phyloP scores from a whole-genome alignment of 2,113 vertebrate genomes.

The Microtus oregoni region DNA sequence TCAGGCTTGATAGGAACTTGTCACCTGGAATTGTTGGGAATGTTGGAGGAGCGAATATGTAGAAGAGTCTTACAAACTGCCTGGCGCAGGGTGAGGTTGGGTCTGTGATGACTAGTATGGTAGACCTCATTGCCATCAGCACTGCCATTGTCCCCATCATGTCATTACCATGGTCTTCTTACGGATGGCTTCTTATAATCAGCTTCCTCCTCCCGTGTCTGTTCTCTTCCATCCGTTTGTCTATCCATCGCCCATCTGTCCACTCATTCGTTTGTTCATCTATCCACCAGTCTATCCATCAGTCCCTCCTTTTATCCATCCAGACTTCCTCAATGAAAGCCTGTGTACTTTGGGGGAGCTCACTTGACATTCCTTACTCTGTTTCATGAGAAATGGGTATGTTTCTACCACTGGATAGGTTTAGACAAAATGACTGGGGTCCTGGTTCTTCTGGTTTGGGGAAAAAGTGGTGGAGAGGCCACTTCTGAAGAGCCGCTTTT shows the following conservation, averaged over 20 bases:
- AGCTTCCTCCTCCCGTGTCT: neutral
- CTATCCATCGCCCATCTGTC: too few relatives aligned
- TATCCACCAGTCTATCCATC: neutral
- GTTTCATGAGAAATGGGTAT: neutral
- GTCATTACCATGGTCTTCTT: neutral
- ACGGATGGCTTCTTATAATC: neutral
- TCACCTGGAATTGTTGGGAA: neutral
- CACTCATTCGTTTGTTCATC: neutral
- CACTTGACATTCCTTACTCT: neutral
- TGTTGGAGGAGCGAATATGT: neutral
- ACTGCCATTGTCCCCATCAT: neutral
- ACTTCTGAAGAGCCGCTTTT: neutral
- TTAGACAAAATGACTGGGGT: neutral
- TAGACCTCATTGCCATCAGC: fast-evolving
- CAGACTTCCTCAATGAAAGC: neutral
- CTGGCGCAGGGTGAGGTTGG: neutral
- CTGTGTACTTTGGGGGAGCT: neutral
- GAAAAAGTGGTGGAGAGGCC: neutral
- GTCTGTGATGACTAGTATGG: fast-evolving
- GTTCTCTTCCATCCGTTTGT: neutral
- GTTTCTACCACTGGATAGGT: neutral
- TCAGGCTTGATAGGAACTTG: neutral
- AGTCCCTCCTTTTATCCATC: neutral
- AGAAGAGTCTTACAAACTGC: neutral
- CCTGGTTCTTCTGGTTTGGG: neutral